Evolutionary conservation across 2,113 vertebrate species (phyloP).

Genomic region (Scartelaos histophorus): DNA sequence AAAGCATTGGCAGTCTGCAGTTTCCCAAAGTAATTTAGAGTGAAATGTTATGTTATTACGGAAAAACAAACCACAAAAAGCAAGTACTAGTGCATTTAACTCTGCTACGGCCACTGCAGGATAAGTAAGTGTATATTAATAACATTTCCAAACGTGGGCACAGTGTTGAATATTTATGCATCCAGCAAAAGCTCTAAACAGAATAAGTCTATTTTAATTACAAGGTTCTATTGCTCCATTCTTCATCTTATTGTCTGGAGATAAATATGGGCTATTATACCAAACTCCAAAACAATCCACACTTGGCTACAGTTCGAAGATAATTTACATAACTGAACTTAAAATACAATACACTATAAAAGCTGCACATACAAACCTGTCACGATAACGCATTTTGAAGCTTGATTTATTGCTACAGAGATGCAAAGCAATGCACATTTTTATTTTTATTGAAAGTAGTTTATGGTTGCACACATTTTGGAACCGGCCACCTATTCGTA

Average conservation of each 20-base stretch:
- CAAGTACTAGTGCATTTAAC: background rate
- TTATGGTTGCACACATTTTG: too few relatives aligned
- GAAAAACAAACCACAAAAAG: background rate
- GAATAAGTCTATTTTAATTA: slow-evolving; percentile 3
- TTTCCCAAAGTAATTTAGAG: background rate
- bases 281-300: background rate
- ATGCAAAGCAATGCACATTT: too few relatives aligned
- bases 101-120: background rate
- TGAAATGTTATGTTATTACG: background rate
- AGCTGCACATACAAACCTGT: background rate
- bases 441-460: too few relatives aligned
- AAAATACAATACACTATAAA: background rate
- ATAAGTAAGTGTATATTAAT: background rate
- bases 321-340: background rate
- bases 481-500: too few relatives aligned
- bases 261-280: background rate
- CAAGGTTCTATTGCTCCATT: background rate
- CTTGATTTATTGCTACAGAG: too few relatives aligned
- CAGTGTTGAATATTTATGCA: background rate
- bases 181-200: background rate
- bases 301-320: background rate
- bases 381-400: too few relatives aligned
- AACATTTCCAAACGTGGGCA: background rate
- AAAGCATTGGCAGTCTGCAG: background rate
- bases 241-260: background rate